These are phyloP conservation scores for Amniataba percoides DNA, from an alignment of 2,797 vertebrate genomes.

Conservation along the genomic window DNA sequence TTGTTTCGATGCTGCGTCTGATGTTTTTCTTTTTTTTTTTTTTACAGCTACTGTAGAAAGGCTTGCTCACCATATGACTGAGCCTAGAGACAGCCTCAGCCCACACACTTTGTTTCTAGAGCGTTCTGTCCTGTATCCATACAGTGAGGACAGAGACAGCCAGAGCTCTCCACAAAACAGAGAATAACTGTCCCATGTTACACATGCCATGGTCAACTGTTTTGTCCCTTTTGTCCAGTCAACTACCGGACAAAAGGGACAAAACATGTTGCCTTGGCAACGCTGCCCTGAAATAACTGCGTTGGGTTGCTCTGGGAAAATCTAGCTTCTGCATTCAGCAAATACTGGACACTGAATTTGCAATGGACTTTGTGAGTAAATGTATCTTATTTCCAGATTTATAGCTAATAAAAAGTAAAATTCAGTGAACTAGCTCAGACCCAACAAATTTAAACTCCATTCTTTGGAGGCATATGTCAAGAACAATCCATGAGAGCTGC, in stretches of 20 bases:
- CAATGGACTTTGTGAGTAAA: not conserved
- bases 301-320: slow-evolving; percentile 51
- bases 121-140: slow-evolving; percentile 56
- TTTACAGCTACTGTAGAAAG: slow-evolving; percentile 50
- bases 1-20: slow-evolving; percentile 54
- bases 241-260: slow-evolving; percentile 75
- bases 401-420: slow-evolving; percentile 10
- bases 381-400: slow-evolving; percentile 24
- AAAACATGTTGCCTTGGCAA: slow-evolving; percentile 77
- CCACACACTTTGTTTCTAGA: slow-evolving; percentile 63
- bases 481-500: slow-evolving; percentile 13
- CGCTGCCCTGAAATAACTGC: slow-evolving; percentile 58
- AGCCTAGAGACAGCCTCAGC: slow-evolving; percentile 56
- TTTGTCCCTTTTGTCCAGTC: no score
- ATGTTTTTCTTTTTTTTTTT: slow-evolving; percentile 50
- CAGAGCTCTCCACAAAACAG: slow-evolving; percentile 64
- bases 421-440: slow-evolving; percentile 10
- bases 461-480: slow-evolving; percentile 19
- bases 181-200: slow-evolving; percentile 60
- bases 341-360: slow-evolving; percentile 30
- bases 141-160: slow-evolving; percentile 54
- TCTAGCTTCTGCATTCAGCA: slow-evolving; percentile 49
- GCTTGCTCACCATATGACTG: slow-evolving; percentile 48
- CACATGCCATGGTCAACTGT: slow-evolving; percentile 68
- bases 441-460: slow-evolving; percentile 10